A percentile compares a stretch with the other conserved stretches of the same genome.
Conservation (phyloP, 2,888 invertebrate genomes). For the Stratiomys singularior region DNA sequence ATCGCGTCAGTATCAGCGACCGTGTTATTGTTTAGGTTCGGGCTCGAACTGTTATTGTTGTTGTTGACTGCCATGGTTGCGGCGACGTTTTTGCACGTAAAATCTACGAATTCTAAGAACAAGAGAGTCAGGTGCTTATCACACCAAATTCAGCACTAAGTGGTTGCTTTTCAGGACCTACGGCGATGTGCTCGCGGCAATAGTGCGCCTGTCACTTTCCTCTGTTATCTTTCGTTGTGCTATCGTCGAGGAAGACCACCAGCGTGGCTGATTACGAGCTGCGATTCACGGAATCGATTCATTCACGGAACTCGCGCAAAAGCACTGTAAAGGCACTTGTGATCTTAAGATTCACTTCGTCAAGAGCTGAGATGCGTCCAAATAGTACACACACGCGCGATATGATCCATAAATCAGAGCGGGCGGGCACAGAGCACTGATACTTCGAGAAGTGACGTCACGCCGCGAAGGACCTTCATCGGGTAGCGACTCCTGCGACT, state of each 20-base stretch:
- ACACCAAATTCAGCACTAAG: too few species aligned
- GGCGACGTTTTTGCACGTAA: not conserved
- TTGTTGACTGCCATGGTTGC: constrained; percentile 50
- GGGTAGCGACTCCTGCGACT: not conserved
- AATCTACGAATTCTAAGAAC: not conserved
- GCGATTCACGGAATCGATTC: constrained; percentile 5
- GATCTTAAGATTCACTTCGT: not conserved
- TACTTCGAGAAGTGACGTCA: constrained; percentile 13
- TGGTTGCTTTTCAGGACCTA: too few species aligned
- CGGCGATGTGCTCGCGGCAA: not conserved
- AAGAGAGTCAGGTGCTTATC: not conserved
- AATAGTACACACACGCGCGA: constrained; percentile 21
- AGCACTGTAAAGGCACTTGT: constrained; percentile 28
- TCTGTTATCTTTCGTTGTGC: too few species aligned
- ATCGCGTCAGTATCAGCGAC: constrained; percentile 72
- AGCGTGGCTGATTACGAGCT: not conserved
- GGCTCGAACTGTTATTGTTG: constrained; percentile 45
- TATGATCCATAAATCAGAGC: not conserved
- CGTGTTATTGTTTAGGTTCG: constrained; percentile 60
- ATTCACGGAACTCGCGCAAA: constrained; percentile 8
- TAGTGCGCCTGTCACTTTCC: not conserved
- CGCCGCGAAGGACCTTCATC: constrained; percentile 2
- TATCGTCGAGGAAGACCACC: not conserved
- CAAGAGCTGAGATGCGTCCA: not conserved
- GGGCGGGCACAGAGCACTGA: not conserved